phyloP scores from a whole-genome alignment of 2,888 invertebrate genomes.

The Clanis bilineata region DNA sequence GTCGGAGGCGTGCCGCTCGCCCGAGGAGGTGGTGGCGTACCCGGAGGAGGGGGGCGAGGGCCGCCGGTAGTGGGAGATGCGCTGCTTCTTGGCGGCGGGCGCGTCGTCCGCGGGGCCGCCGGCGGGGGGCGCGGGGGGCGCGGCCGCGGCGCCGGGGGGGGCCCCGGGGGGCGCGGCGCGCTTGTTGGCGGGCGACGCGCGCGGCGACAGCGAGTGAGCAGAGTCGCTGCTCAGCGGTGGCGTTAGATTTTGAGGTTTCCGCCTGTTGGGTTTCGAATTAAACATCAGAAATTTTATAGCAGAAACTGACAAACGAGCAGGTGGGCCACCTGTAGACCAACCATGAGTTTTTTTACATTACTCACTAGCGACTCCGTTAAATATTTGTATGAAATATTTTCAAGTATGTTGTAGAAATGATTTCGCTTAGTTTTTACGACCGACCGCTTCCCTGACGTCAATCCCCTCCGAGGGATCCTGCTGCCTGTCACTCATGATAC shows the following conservation, averaged over 20 bases:
- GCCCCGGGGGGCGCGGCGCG: constrained; percentile 56
- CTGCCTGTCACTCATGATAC: no score
- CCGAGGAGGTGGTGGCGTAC: constrained; percentile 73
- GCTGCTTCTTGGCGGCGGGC: constrained; percentile 87
- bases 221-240: constrained; percentile 94
- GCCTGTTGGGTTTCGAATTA: constrained; percentile 67
- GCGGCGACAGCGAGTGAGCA: constrained; percentile 92
- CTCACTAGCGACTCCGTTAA: no score
- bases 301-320: not conserved
- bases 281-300: not conserved
- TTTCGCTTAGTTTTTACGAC: no score
- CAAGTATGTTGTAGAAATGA: no score
- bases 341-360: no score
- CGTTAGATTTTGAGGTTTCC: constrained; percentile 95
- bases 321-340: no score
- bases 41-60: constrained; percentile 74
- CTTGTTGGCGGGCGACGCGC: constrained; percentile 82
- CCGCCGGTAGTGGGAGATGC: constrained; percentile 89
- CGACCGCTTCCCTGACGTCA: no score
- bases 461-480: no score
- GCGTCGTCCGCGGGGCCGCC: constrained; percentile 86
- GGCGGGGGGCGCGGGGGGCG: constrained; percentile 80
- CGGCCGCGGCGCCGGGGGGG: constrained; percentile 81
- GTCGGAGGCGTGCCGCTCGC: constrained; percentile 78
- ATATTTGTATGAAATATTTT: no score